Evolutionary conservation across 2,113 vertebrate genomes (phyloP).

Genomic region (Machaerirhynchus nigripectus): DNA sequence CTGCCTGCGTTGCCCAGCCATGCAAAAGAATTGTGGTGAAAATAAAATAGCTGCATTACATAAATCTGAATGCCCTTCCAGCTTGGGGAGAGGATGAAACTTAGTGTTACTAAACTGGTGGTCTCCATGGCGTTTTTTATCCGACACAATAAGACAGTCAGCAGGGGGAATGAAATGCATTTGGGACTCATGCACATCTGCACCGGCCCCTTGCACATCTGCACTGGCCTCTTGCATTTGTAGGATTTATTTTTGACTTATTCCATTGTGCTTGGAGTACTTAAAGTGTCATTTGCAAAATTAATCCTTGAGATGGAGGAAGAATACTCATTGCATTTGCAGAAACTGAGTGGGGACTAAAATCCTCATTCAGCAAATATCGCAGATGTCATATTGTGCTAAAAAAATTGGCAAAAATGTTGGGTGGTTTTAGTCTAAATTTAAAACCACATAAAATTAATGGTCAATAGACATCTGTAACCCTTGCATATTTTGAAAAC

Average conservation of each 20-base stretch:
- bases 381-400: conserved; percentile 23
- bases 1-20: not conserved
- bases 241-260: conserved; percentile 47
- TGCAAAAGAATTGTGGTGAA: not conserved
- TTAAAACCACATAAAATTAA: not conserved
- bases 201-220: conserved; percentile 16
- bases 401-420: not conserved
- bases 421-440: not conserved
- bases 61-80: not conserved
- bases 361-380: conserved; percentile 1
- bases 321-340: conserved; percentile 15
- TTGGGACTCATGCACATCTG: not conserved
- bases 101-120: not conserved
- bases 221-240: conserved; percentile 21
- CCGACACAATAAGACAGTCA: not conserved
- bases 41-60: not conserved
- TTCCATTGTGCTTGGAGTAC: conserved; percentile 12
- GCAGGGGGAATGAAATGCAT: not conserved
- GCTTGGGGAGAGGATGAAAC: not conserved
- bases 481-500: not conserved
- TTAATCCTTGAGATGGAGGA: conserved; percentile 33
- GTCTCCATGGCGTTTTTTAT: not conserved
- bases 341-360: conserved; percentile 3
- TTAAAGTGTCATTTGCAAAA: conserved; percentile 41
- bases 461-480: not conserved